phyloP scores from a whole-genome alignment of 2,888 invertebrate genomes.

The Callyntrura guangdongensis region DNA sequence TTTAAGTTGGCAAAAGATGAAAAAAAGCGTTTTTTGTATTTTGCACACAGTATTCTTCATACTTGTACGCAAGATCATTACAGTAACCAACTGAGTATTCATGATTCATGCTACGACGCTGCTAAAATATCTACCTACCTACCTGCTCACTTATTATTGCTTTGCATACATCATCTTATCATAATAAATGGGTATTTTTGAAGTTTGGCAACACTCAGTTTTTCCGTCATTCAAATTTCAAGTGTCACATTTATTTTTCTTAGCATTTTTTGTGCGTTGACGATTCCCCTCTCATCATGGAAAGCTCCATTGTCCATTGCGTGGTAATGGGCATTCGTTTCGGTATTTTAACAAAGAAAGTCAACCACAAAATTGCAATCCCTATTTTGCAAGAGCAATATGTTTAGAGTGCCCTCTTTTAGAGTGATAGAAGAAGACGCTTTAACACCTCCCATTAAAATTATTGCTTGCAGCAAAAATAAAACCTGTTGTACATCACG shows the following conservation, averaged over 20 bases:
- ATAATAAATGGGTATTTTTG: neutral
- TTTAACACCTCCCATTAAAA: neutral
- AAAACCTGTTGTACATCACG: neutral
- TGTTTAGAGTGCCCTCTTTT: neutral
- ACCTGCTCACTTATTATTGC: neutral
- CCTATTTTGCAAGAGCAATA: slow-evolving; percentile 9
- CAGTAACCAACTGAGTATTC: neutral
- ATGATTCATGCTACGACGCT: neutral
- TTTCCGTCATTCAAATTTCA: slow-evolving; percentile 6
- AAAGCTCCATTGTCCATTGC: slow-evolving; percentile 12
- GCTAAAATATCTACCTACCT: neutral
- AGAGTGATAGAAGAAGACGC: neutral
- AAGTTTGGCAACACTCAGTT: neutral
- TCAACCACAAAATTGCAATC: slow-evolving; percentile 53
- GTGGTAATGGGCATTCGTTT: slow-evolving; percentile 33
- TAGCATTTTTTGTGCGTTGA: slow-evolving; percentile 16
- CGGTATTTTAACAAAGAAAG: slow-evolving; percentile 60
- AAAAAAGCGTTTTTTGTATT: slow-evolving; percentile 15
- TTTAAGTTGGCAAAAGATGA: neutral
- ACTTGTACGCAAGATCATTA: too few species aligned
- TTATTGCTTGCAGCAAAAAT: neutral
- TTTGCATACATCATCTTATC: neutral
- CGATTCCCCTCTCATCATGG: slow-evolving; percentile 2
- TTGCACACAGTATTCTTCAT: neutral
- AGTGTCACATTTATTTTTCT: slow-evolving; percentile 6